Conservation (phyloP, 2,797 vertebrate genomes). For the Tamandua tetradactyla region DNA sequence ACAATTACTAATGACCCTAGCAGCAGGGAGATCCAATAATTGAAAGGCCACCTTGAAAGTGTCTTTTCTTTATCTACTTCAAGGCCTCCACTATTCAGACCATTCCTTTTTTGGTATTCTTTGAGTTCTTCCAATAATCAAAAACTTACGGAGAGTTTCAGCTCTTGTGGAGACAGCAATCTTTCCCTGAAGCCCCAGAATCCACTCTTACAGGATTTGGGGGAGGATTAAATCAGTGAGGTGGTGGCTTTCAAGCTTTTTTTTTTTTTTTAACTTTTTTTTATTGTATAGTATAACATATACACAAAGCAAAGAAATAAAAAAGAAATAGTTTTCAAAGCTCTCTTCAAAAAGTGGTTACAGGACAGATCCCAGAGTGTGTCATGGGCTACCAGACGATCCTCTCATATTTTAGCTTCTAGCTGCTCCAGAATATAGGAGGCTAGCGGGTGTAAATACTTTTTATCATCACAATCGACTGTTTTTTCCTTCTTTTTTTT, state of each 20-base stretch:
- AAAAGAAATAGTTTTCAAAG: too few species aligned
- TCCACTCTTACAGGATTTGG: not conserved
- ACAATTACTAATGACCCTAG: not conserved
- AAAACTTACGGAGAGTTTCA: not conserved
- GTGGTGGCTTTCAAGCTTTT: not conserved
- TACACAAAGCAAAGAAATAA: too few species aligned
- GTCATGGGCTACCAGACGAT: too few species aligned
- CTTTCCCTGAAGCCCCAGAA: not conserved
- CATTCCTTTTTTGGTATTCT: not conserved
- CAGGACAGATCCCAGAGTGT: too few species aligned
- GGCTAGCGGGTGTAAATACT: too few species aligned
- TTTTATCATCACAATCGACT: too few species aligned
- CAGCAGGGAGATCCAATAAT: not conserved
- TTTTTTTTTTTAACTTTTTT: too few species aligned
- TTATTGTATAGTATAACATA: too few species aligned
- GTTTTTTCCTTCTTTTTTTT: too few species aligned
- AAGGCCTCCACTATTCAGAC: not conserved
- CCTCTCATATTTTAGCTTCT: too few species aligned
- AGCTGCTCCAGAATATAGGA: too few species aligned
- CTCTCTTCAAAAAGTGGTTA: too few species aligned
- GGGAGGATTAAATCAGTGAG: not conserved
- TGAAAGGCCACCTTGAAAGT: not conserved
- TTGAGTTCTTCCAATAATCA: not conserved
- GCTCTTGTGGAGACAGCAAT: not conserved
- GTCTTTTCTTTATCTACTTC: not conserved